These are phyloP conservation scores for Hemaris fuciformis DNA, from an alignment of 2,888 invertebrate genomes.

Conservation along the genomic window DNA sequence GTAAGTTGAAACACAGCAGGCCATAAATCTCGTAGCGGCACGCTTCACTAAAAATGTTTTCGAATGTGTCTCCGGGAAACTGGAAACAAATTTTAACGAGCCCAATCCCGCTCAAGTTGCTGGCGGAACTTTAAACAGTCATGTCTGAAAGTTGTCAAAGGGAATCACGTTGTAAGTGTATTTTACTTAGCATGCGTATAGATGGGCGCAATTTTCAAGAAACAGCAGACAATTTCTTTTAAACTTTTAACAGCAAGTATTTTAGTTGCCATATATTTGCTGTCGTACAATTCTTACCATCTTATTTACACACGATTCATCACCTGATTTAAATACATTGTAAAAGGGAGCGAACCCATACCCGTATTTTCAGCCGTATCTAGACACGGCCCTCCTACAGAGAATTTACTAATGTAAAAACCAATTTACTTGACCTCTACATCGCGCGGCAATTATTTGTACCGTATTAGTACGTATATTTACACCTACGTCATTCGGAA, in stretches of 20 bases:
- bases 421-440: too few species aligned
- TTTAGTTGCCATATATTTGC: neutral
- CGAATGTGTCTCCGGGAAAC: slow-evolving; percentile 3
- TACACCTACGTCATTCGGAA: too few species aligned
- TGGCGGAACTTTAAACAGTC: slow-evolving; percentile 1
- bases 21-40: neutral
- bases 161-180: neutral
- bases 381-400: too few species aligned
- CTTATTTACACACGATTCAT: neutral
- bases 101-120: slow-evolving; percentile 2
- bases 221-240: neutral
- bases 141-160: neutral
- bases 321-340: too few species aligned
- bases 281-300: neutral
- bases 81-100: slow-evolving; percentile 14
- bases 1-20: neutral
- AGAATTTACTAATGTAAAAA: too few species aligned
- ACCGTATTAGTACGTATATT: too few species aligned
- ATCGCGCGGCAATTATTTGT: too few species aligned
- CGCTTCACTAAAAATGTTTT: neutral
- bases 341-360: too few species aligned
- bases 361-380: too few species aligned
- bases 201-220: neutral
- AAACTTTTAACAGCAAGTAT: neutral
- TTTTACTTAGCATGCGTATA: neutral